Evolutionary conservation across 2,888 invertebrate species (phyloP).

Genomic region (Ischnura elegans): DNA sequence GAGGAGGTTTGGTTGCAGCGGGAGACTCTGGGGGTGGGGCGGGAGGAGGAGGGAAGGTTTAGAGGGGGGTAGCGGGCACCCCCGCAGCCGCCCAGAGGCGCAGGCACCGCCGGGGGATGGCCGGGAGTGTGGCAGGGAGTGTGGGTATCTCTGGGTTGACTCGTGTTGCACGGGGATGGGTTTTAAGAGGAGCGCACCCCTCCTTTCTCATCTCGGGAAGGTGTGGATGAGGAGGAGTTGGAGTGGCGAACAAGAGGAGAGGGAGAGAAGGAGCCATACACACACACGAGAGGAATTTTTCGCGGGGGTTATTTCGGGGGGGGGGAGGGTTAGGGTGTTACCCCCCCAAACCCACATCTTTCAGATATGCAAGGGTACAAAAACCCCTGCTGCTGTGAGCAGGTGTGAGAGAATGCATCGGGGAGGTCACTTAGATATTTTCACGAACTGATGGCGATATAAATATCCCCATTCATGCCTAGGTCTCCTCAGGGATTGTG

Average conservation of each 20-base stretch:
- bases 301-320: background rate
- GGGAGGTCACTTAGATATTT: too few relatives aligned
- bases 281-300: background rate
- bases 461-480: too few relatives aligned
- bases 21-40: background rate
- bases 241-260: background rate
- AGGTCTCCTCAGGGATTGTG: too few relatives aligned
- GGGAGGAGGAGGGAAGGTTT: background rate
- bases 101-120: background rate
- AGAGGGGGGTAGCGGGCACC: background rate
- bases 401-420: background rate
- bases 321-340: too few relatives aligned
- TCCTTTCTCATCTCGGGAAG: background rate
- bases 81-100: constrained; percentile 40
- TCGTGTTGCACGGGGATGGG: background rate
- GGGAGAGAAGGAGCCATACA: background rate
- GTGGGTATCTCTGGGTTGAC: background rate
- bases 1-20: background rate
- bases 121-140: background rate
- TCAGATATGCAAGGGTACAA: background rate
- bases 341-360: background rate
- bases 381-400: background rate
- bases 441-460: too few relatives aligned
- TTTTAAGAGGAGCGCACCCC: too few relatives aligned
- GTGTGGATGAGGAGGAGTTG: constrained; percentile 5